These are phyloP conservation scores for Girardinus metallicus DNA, from an alignment of 2,797 vertebrate genomes.

Conservation along the genomic window DNA sequence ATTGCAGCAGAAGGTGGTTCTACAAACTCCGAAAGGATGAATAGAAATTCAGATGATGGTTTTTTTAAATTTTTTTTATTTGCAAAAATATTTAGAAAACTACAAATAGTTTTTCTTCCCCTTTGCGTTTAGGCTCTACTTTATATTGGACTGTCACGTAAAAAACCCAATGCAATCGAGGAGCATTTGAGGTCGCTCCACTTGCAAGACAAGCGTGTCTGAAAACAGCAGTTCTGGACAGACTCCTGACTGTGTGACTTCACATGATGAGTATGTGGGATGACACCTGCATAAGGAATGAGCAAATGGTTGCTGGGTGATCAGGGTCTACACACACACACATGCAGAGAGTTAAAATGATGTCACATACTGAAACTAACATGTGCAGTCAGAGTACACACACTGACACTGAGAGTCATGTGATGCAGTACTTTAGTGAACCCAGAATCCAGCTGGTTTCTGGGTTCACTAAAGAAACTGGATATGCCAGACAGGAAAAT, in stretches of 20 bases:
- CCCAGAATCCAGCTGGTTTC: slow-evolving; percentile 10
- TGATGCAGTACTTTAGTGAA: slow-evolving; percentile 10
- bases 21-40: not conserved
- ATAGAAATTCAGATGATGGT: not conserved
- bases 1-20: not conserved
- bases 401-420: not conserved
- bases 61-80: not conserved
- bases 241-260: slow-evolving; percentile 75
- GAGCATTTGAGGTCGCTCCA: not conserved
- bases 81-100: too few species aligned
- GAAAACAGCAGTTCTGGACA: slow-evolving; percentile 54
- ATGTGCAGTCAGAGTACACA: slow-evolving; percentile 34
- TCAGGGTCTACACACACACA: slow-evolving; percentile 52
- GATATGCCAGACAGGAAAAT: not conserved
- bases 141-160: not conserved
- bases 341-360: slow-evolving; percentile 33
- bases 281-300: slow-evolving; percentile 69
- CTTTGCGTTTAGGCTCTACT: not conserved
- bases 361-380: slow-evolving; percentile 39
- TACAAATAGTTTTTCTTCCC: not conserved
- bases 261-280: slow-evolving; percentile 72
- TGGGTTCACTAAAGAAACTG: too few species aligned
- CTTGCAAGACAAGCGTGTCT: not conserved
- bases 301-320: slow-evolving; percentile 73
- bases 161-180: not conserved